Evolutionary conservation across 2,797 vertebrate genomes (phyloP), one percentile per base, ranked within the genome.

Genomic region (Alca torda): DNA sequence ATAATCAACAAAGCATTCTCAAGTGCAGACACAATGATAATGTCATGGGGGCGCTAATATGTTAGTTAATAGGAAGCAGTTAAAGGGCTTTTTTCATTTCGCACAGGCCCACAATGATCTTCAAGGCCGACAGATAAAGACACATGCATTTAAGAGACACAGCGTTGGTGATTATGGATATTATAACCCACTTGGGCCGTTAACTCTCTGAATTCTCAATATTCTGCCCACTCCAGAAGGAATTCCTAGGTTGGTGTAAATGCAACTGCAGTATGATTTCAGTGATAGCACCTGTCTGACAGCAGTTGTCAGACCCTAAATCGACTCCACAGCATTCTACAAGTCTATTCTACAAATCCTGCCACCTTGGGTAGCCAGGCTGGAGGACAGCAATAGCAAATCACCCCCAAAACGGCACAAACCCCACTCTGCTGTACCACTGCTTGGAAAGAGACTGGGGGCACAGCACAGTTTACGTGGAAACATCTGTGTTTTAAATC

Each of bases 51-150:
- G 45, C 81, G 92, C 67, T 56, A 73, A 73, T 30, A 73, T 19
- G 28, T 54, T 87, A 16, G 74, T 80, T 91, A 92, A 85, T 56
- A 68, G 19, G 56, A 87, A 94, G 72, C 64, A 87, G 67, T 53
- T 84, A 64, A 76, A 77, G 20, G 51, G 0, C 2, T 43, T 80
- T 82, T 85, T 70, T 79, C 64, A 89, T 85, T 89, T 93, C 11
- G 13, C 45, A 80, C 39, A 72, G 65, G 87, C 76, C 76, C 94
- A 90, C 0, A 2, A 91, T 33, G 80, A 78, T 89, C 74, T 64
- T 89, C 84, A 81, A 91, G 76, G 79, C 93, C 95, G 87, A 93
- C 53, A 87, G 75, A 85, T 70, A 45, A 75, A 94, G 87, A 89
- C 10, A 3, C 63, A 45, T 6, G n/a, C 54, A 61, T 37, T 77